Evolutionary conservation across 2,113 vertebrate species (phyloP).

Genomic region (Psephotus haematonotus): DNA sequence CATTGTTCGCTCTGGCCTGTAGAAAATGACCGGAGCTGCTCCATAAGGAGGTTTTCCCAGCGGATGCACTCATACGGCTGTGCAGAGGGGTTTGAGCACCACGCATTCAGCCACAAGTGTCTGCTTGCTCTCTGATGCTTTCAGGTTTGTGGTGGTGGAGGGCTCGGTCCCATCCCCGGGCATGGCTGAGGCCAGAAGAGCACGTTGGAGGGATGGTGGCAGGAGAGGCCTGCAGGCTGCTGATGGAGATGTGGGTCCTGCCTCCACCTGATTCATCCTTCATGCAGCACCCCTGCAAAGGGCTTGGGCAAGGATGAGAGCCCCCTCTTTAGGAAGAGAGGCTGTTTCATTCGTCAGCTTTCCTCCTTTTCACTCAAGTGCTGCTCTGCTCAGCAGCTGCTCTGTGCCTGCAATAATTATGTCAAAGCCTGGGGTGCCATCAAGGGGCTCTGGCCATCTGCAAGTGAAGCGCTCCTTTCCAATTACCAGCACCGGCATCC

Average conservation of each 20-base stretch:
- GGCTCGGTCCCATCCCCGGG: not conserved
- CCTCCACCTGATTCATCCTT: not conserved
- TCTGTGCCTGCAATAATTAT: not conserved
- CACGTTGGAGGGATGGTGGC: rapidly evolving
- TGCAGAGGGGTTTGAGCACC: not conserved
- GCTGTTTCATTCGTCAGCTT: not conserved
- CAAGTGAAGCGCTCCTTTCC: slow-evolving; percentile 3
- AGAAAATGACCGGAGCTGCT: not conserved
- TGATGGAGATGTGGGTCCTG: not conserved
- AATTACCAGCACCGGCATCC: not conserved
- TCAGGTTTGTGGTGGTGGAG: rapidly evolving
- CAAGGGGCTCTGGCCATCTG: slow-evolving; percentile 44
- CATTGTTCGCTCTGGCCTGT: not conserved
- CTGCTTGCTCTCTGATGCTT: rapidly evolving
- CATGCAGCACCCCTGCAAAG: not conserved
- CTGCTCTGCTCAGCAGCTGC: not conserved
- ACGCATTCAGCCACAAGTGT: rapidly evolving
- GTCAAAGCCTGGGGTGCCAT: slow-evolving; percentile 21
- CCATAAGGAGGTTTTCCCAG: not conserved
- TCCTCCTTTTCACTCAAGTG: not conserved
- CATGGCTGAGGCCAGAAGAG: rapidly evolving
- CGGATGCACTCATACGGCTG: not conserved
- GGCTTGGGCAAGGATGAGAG: not conserved
- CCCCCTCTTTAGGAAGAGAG: not conserved
- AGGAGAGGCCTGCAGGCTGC: not conserved